Conservation (phyloP, 2,113 vertebrate genomes). For the Pseudorasbora parva region DNA sequence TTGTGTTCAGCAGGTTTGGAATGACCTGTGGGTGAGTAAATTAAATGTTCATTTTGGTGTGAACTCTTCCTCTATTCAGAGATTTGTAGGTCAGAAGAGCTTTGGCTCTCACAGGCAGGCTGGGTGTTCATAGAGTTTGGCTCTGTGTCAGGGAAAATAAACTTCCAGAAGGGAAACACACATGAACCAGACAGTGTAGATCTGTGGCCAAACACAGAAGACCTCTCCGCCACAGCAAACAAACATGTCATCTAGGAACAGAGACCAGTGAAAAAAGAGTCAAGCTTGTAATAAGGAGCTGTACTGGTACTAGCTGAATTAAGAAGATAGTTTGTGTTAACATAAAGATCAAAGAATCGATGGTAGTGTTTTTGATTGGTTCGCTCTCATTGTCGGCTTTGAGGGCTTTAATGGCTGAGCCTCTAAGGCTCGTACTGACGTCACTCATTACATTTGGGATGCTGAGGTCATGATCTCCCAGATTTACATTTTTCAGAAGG, state of each 20-base stretch:
- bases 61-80: not conserved
- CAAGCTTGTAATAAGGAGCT: not conserved
- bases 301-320: not conserved
- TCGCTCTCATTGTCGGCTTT: constrained; percentile 39
- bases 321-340: not conserved
- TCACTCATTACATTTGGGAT: constrained; percentile 33
- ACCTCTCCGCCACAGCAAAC: constrained; percentile 31
- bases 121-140: not conserved
- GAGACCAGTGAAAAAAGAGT: not conserved
- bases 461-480: constrained; percentile 34
- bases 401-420: not conserved
- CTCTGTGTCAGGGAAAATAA: constrained; percentile 30
- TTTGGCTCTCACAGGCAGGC: not conserved
- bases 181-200: not conserved
- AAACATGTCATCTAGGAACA: constrained; percentile 14
- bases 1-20: not conserved
- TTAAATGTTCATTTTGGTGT: not conserved
- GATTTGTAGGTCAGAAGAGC: not conserved
- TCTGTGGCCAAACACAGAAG: not conserved
- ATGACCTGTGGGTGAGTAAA: not conserved
- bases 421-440: constrained; percentile 21
- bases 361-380: constrained; percentile 27
- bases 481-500: constrained; percentile 50
- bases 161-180: not conserved
- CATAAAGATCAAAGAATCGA: constrained; percentile 35